phyloP scores from a whole-genome alignment of 2,888 invertebrate species.

The Trichopria drosophilae region DNA sequence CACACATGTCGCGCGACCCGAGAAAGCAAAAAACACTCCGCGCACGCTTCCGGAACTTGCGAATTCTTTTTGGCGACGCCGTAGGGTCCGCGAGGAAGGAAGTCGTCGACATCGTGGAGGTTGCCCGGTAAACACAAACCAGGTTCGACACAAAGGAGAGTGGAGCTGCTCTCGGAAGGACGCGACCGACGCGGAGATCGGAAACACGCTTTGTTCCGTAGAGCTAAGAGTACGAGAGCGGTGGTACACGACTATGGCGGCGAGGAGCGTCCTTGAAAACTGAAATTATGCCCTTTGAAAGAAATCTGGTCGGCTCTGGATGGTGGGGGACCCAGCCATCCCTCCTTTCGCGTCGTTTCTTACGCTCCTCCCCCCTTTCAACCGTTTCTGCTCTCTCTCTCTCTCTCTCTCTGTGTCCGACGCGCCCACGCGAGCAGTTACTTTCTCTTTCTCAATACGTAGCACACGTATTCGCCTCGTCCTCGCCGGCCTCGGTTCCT shows the following conservation, averaged over 20 bases:
- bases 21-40: too few species aligned
- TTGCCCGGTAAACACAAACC: background rate
- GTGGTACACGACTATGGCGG: constrained; percentile 44
- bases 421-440: constrained; percentile 4
- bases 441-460: constrained; percentile 29
- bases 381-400: constrained; percentile 20
- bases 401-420: constrained; percentile 22
- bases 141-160: too few species aligned
- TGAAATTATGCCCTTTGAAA: constrained; percentile 59
- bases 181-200: constrained; percentile 1
- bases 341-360: constrained; percentile 32
- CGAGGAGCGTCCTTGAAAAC: constrained; percentile 57
- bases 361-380: constrained; percentile 26
- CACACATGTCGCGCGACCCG: too few species aligned
- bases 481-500: constrained; percentile 15
- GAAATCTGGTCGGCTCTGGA: constrained; percentile 52
- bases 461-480: constrained; percentile 26
- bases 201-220: constrained; percentile 33
- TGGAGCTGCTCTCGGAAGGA: background rate
- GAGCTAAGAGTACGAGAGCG: constrained; percentile 5
- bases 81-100: background rate
- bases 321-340: constrained; percentile 37
- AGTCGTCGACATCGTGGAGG: background rate
- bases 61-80: background rate
- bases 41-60: background rate